Evolutionary conservation across 64 coral and sea anemone genomes (phyloP).

Genomic region (Montipora efflorescens): DNA sequence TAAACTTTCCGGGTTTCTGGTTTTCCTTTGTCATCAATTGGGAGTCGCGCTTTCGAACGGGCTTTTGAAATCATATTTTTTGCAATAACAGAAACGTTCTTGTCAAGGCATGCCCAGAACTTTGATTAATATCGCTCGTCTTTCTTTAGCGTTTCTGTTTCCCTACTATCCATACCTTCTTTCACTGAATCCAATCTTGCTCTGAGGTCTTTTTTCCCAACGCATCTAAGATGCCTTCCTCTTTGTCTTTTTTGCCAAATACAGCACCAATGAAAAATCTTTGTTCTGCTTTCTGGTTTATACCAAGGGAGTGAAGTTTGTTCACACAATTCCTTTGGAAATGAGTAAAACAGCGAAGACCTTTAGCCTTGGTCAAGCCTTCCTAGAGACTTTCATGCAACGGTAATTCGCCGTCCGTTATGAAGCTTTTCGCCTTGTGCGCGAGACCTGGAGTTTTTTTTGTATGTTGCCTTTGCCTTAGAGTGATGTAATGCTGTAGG

Average conservation of each 20-base stretch:
- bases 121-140: conserved; percentile 14
- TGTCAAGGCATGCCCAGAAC: conserved; percentile 51
- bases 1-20: conserved; percentile 50
- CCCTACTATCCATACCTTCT: conserved; percentile 32
- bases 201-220: conserved; percentile 42
- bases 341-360: conserved; percentile 48
- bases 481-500: conserved; percentile 58
- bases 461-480: conserved; percentile 19
- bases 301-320: conserved; percentile 27
- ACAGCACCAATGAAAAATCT: conserved; percentile 23
- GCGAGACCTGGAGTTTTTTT: conserved; percentile 7
- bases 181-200: conserved; percentile 9
- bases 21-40: conserved; percentile 13
- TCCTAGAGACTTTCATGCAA: conserved; percentile 24
- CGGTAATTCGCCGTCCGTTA: conserved; percentile 45
- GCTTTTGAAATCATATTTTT: conserved; percentile 38
- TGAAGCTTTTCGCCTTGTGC: conserved; percentile 20
- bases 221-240: conserved; percentile 48
- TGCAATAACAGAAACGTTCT: conserved; percentile 11
- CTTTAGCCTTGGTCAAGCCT: conserved; percentile 27
- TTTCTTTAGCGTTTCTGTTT: conserved; percentile 43
- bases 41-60: conserved; percentile 33
- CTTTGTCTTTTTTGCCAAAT: conserved; percentile 45
- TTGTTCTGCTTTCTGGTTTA: conserved; percentile 21
- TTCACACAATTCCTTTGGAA: conserved; percentile 36